These are phyloP conservation scores for Neolamprologus longior DNA, from an alignment of 2,113 vertebrate species.

Conservation along the genomic window DNA sequence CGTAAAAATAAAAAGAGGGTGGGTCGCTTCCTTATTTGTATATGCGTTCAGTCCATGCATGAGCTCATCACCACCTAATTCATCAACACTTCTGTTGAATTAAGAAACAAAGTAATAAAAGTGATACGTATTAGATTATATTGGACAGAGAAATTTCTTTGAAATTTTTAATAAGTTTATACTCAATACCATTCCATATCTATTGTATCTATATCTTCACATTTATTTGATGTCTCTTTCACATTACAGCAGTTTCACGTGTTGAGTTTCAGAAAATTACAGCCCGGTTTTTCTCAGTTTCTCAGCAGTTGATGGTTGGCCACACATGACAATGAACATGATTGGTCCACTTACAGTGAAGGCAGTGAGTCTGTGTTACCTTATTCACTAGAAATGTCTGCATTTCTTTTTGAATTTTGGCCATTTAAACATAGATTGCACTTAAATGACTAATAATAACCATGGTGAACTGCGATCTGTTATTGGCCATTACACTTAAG, in stretches of 20 bases:
- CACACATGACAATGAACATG: background rate
- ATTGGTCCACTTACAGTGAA: background rate
- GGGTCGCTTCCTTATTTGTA: slow-evolving; percentile 36
- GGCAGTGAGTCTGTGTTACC: background rate
- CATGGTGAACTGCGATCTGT: background rate
- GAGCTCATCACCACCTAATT: background rate
- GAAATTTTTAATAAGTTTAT: background rate
- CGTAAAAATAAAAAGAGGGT: slow-evolving; percentile 21
- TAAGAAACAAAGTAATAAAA: background rate
- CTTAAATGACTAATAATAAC: background rate
- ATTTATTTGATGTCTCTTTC: background rate
- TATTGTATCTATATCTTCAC: background rate
- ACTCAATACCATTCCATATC: background rate
- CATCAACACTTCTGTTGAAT: background rate
- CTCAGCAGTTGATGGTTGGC: background rate
- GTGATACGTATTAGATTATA: background rate
- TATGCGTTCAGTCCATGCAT: background rate
- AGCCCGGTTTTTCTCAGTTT: background rate
- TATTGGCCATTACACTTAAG: background rate
- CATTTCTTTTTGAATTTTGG: background rate
- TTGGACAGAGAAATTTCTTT: background rate
- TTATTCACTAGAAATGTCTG: background rate
- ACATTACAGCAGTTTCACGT: background rate
- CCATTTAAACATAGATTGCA: background rate
- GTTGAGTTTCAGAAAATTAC: background rate